Percentiles rank a stretch among this genome's conserved stretches.
Evolutionary conservation across 2,888 invertebrate species (phyloP).

Genomic region (Ophion ellenae): DNA sequence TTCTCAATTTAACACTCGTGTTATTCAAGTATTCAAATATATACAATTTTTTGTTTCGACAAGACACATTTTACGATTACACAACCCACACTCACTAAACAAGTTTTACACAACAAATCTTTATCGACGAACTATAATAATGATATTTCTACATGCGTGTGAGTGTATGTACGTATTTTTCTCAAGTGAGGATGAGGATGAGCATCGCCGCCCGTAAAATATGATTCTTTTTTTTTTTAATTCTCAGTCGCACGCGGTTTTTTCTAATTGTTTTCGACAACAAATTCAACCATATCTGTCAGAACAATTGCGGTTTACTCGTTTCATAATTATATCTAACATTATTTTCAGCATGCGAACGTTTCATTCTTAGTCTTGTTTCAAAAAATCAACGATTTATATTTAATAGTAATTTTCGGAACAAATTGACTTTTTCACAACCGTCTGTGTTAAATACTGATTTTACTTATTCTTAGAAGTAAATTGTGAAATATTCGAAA

Average conservation of each 20-base stretch:
- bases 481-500: neutral
- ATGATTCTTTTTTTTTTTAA: neutral
- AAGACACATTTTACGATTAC: constrained; percentile 54
- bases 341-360: neutral
- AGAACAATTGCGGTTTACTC: neutral
- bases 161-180: neutral
- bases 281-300: neutral
- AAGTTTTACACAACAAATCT: constrained; percentile 54
- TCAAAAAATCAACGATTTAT: neutral
- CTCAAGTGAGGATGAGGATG: neutral
- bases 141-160: constrained; percentile 32
- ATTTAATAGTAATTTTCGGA: neutral
- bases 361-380: neutral
- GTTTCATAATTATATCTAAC: neutral
- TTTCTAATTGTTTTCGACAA: neutral
- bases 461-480: neutral
- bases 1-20: neutral
- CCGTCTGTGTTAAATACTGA: neutral
- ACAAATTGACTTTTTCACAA: neutral
- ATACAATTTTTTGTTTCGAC: constrained; percentile 50
- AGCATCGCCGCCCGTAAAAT: neutral
- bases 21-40: constrained; percentile 34
- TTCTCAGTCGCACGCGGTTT: neutral
- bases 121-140: constrained; percentile 47
- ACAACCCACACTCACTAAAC: constrained; percentile 57